Conservation (phyloP, 2,113 vertebrate genomes). For the Theristicus caerulescens region DNA sequence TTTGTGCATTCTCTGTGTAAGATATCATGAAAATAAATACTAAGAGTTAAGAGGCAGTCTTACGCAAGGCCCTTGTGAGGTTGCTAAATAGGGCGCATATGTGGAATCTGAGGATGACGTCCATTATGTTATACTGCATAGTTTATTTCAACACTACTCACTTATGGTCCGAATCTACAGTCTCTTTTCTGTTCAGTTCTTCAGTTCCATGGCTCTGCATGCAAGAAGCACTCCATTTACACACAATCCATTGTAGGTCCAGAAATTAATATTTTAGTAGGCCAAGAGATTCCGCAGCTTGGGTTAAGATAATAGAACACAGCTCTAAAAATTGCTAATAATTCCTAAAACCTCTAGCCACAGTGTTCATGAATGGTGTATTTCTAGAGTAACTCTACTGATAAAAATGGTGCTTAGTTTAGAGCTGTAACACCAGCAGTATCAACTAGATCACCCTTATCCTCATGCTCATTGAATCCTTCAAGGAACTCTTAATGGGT, state of each 20-base stretch:
- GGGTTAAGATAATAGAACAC: background rate
- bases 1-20: slow-evolving; percentile 57
- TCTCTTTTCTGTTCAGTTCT: background rate
- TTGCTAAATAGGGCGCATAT: background rate
- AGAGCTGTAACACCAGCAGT: background rate
- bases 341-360: background rate
- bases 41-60: background rate
- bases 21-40: slow-evolving; percentile 44
- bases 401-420: background rate
- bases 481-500: background rate
- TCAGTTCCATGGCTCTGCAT: background rate
- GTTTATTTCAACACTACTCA: background rate
- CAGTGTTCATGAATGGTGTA: background rate
- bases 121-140: background rate
- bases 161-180: background rate
- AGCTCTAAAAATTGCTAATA: background rate
- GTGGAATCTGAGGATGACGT: background rate
- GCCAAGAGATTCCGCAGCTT: background rate
- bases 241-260: background rate
- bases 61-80: background rate
- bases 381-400: background rate
- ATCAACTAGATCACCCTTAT: background rate
- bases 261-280: background rate
- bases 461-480: background rate
- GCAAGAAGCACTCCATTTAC: background rate